Evolutionary conservation across 2,113 vertebrate species (phyloP), one percentile per base, ranked within the genome.

Genomic region (Mola mola): DNA sequence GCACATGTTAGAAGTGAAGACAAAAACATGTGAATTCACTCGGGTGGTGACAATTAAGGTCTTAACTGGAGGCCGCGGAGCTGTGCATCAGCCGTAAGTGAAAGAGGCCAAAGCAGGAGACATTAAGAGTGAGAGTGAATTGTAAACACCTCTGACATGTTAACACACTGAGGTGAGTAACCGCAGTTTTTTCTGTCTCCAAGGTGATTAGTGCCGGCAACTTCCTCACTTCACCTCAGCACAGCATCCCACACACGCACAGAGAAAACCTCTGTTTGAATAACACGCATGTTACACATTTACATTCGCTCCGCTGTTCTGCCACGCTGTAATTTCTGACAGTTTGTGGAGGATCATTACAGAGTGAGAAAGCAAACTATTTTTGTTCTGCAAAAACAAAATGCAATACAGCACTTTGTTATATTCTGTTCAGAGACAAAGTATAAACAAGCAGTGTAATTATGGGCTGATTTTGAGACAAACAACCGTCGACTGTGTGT

Each of bases 381-480:
- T 89, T 87, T 73, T 78, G 75, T 74, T 78, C 72, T 44, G 67
- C 69, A 52, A 74, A 84, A 85, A 72, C 75, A 86, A 84, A 82
- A 87, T 75, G 61, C 51, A 75, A 82, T 82, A 72, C 68, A 63
- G 81, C 74, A 81, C 83, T 89, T 82, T 84, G 85, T 86, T 71
- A 72, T 72, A 40, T 53, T 77, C 81, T 75, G 61, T 79, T 81
- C 9, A 25, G 51, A 72, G 74, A 86, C 77, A 86, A 86, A 86
- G 81, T 82, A 71, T 77, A 86, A 84, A 87, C 85, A 86, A 75
- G 72, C 65, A 49, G 64, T 61, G 75, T 87, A 87, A 89, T 86
- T 85, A 85, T 71, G 59, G 62, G 55, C 66, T 72, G 59, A 70
- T 80, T 75, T 73, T 44, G 65, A 85, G 75, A 83, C 87, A 88